Evolutionary conservation across 2,888 invertebrate genomes (phyloP).

Genomic region (Fragum whitleyi): DNA sequence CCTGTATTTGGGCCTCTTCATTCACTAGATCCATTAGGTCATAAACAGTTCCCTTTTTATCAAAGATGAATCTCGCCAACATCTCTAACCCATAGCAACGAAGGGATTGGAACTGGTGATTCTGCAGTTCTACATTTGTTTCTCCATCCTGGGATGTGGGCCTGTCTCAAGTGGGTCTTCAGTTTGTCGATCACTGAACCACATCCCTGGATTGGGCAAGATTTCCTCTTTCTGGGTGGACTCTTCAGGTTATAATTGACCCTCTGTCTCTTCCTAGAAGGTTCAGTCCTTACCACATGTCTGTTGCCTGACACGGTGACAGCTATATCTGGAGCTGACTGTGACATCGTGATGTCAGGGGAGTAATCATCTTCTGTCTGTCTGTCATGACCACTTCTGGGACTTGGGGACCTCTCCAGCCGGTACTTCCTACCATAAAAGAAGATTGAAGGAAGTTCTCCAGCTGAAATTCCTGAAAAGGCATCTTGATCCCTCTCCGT

Average conservation of each 20-base stretch:
- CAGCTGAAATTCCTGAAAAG: background rate
- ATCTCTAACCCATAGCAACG: background rate
- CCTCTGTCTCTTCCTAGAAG: background rate
- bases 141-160: constrained; percentile 21
- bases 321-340: background rate
- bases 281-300: no score
- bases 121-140: background rate
- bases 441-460: background rate
- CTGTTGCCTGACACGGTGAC: background rate
- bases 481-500: background rate
- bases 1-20: background rate
- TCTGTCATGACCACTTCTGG: background rate
- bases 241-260: background rate
- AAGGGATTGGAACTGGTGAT: background rate
- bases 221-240: background rate
- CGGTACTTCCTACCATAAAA: background rate
- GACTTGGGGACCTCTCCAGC: constrained; percentile 2
- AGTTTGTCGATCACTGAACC: background rate
- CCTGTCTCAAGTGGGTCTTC: background rate
- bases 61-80: background rate
- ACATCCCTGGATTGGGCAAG: background rate
- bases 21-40: constrained; percentile 15
- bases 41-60: background rate
- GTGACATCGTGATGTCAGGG: no score
- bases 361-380: no score